phyloP scores from a whole-genome alignment of 2,888 invertebrate species.

The Lasioglossum zephyrum region DNA sequence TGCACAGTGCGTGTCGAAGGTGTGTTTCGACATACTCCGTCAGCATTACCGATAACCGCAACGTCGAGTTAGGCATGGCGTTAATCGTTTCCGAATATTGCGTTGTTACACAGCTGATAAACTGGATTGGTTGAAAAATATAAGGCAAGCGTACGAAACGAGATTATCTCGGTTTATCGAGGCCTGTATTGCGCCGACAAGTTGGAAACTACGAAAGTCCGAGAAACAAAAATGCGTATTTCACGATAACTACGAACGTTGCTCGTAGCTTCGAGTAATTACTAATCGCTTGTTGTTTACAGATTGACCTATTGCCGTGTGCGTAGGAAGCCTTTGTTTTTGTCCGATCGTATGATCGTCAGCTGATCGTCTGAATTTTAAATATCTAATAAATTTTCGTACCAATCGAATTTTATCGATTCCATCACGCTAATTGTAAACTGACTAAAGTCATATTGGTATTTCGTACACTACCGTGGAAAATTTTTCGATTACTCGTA shows the following conservation, averaged over 20 bases:
- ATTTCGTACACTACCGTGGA: background rate
- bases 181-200: background rate
- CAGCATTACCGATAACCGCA: background rate
- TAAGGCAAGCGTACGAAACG: background rate
- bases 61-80: background rate
- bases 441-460: background rate
- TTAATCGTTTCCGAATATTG: constrained; percentile 25
- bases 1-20: background rate
- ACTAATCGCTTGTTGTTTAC: background rate
- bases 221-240: background rate
- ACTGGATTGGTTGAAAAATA: constrained; percentile 15
- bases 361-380: background rate
- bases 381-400: background rate
- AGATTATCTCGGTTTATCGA: constrained; percentile 27
- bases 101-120: constrained; percentile 13
- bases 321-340: background rate
- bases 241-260: background rate
- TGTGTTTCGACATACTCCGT: background rate
- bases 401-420: background rate
- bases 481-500: background rate
- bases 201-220: constrained; percentile 1
- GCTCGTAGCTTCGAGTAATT: too few species aligned
- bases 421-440: background rate
- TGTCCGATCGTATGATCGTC: background rate
- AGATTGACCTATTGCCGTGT: background rate